Evolutionary conservation across 2,888 invertebrate genomes (phyloP).

Genomic region (Lepidocyrtoides sp.): DNA sequence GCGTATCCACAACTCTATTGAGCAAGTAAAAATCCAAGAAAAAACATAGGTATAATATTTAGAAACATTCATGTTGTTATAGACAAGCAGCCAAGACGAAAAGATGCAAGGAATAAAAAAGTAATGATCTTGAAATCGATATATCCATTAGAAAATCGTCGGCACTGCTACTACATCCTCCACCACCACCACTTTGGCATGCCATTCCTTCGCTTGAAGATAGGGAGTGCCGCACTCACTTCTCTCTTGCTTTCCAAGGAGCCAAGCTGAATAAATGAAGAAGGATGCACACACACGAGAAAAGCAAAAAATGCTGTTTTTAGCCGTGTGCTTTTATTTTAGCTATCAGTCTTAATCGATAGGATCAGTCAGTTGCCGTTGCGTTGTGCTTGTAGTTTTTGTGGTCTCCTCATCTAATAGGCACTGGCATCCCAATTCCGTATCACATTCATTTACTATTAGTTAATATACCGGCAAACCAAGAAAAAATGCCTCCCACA

Average conservation of each 20-base stretch:
- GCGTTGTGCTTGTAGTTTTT: constrained; percentile 1
- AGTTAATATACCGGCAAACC: constrained; percentile 3
- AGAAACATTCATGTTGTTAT: not conserved
- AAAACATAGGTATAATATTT: not conserved
- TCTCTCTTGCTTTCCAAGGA: not conserved
- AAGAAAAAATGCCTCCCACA: constrained; percentile 46
- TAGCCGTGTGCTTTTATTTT: constrained; percentile 27
- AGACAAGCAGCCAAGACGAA: not conserved
- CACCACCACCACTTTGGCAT: constrained; percentile 1
- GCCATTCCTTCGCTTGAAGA: constrained; percentile 53
- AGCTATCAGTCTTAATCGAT: constrained; percentile 56
- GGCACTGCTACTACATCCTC: not conserved
- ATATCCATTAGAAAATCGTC: constrained; percentile 50
- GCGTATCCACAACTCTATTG: not conserved
- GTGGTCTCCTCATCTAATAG: constrained; percentile 33
- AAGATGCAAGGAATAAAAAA: constrained; percentile 27
- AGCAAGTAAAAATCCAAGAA: not conserved
- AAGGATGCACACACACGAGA: not conserved
- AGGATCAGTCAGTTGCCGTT: constrained; percentile 44
- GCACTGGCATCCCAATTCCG: constrained; percentile 19
- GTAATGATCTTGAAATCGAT: constrained; percentile 61
- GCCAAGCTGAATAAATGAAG: constrained; percentile 35
- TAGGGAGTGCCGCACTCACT: constrained; percentile 60
- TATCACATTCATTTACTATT: constrained; percentile 35
- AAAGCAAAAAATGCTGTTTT: constrained; percentile 39